These are phyloP conservation scores for Plutella xylostella DNA, from an alignment of 2,888 invertebrate species.

Conservation along the genomic window DNA sequence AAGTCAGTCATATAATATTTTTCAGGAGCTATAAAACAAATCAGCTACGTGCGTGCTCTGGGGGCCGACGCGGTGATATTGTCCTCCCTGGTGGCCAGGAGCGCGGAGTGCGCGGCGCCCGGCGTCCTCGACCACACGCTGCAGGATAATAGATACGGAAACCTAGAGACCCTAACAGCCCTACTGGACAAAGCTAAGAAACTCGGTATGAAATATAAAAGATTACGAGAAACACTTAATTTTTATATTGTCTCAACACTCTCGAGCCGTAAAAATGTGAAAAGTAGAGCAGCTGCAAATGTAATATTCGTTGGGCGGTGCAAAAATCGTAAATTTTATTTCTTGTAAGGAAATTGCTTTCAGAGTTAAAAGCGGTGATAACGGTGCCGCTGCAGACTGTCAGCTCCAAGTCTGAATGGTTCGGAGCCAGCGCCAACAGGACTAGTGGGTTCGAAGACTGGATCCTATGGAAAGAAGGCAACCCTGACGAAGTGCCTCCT, in stretches of 20 bases:
- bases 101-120: constrained; percentile 78
- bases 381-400: constrained; percentile 61
- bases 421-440: constrained; percentile 70
- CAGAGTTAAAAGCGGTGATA: constrained; percentile 60
- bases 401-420: constrained; percentile 81
- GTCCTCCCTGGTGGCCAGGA: constrained; percentile 38
- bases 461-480: constrained; percentile 77
- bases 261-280: too few species aligned
- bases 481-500: constrained; percentile 28
- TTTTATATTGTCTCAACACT: too few species aligned
- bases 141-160: constrained; percentile 80
- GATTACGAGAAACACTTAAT: too few species aligned
- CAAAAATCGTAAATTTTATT: too few species aligned
- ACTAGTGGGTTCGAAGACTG: constrained; percentile 75
- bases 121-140: constrained; percentile 78
- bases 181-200: constrained; percentile 65
- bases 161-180: constrained; percentile 68
- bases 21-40: constrained; percentile 44
- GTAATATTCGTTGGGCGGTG: too few species aligned
- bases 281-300: too few species aligned
- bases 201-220: too few species aligned
- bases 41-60: constrained; percentile 51
- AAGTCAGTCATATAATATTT: too few species aligned
- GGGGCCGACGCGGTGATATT: constrained; percentile 55
- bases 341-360: too few species aligned